phyloP scores from a whole-genome alignment of 2,113 vertebrate genomes.

The Saimiri boliviensis region DNA sequence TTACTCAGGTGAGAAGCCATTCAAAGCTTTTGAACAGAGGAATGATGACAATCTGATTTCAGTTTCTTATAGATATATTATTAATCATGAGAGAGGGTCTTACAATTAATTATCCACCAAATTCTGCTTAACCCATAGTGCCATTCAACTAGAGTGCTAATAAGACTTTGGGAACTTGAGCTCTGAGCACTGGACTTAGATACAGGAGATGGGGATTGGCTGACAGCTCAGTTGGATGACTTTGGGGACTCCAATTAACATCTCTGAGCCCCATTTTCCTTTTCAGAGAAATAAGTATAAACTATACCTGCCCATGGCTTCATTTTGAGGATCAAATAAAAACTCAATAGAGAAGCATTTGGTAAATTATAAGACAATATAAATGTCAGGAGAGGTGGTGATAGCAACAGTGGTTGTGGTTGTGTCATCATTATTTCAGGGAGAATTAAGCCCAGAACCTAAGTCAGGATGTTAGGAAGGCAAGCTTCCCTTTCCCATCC shows the following conservation, averaged over 20 bases:
- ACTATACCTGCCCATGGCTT: background rate
- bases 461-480: background rate
- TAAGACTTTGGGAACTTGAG: background rate
- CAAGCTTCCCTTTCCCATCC: background rate
- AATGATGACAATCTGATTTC: background rate
- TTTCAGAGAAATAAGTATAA: background rate
- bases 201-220: background rate
- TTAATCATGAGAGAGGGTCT: background rate
- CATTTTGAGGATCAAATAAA: background rate
- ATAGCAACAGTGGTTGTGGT: background rate
- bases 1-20: background rate
- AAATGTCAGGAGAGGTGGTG: background rate
- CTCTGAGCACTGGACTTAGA: background rate
- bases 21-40: background rate
- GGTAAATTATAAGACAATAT: background rate
- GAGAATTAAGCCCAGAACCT: background rate
- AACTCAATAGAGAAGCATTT: background rate
- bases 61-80: background rate
- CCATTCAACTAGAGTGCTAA: background rate
- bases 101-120: background rate
- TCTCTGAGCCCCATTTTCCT: background rate
- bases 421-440: background rate
- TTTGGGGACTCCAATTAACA: background rate
- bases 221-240: background rate
- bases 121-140: background rate